Percentiles rank a stretch among this genome's conserved stretches.
Evolutionary conservation across 2,888 invertebrate genomes (phyloP).

Genomic region (Petrophora chlorosata): DNA sequence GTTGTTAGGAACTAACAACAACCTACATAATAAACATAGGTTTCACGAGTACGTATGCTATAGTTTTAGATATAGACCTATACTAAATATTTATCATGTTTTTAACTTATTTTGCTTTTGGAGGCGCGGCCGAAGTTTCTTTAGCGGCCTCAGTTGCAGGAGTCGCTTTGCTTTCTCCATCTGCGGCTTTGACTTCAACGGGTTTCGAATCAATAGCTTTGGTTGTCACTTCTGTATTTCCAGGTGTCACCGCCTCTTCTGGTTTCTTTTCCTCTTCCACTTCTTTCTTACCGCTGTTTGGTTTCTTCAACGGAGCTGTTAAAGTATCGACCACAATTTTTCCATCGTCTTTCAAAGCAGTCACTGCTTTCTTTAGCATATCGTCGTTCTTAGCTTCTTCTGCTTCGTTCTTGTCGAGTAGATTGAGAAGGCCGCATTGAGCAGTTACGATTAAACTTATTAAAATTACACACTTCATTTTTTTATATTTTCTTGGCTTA

Average conservation of each 20-base stretch:
- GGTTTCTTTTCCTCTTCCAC: not conserved
- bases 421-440: constrained; percentile 24
- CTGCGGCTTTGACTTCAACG: not conserved
- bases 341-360: constrained; percentile 16
- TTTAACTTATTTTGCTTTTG: constrained; percentile 3
- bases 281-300: not conserved
- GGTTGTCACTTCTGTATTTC: not conserved
- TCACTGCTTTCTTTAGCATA: constrained; percentile 11
- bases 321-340: constrained; percentile 19
- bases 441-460: constrained; percentile 14
- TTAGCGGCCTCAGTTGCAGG: not conserved
- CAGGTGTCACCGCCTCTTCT: not conserved
- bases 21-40: too few species aligned
- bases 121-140: not conserved
- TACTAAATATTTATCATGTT: not conserved
- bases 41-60: too few species aligned
- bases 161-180: not conserved
- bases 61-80: not conserved
- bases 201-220: not conserved
- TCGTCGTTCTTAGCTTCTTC: constrained; percentile 18
- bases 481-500: not conserved
- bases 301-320: constrained; percentile 16
- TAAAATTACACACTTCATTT: constrained; percentile 23
- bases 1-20: too few species aligned
- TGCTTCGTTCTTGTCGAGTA: constrained; percentile 22